phyloP scores from a whole-genome alignment of 2,888 invertebrate species.

The Callyntrura guangdongensis region DNA sequence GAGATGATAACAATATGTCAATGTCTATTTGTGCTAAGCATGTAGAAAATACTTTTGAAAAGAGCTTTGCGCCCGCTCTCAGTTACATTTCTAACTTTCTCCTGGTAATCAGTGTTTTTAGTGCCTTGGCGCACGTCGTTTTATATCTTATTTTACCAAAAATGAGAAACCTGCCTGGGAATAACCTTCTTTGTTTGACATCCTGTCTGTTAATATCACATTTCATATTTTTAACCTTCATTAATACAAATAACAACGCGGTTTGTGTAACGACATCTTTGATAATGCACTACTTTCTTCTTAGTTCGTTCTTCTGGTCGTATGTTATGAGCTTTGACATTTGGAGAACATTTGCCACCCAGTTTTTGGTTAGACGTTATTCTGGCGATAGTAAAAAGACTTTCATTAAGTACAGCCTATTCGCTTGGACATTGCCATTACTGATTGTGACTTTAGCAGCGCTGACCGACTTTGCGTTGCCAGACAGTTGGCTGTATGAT shows the following conservation, averaged over 20 bases:
- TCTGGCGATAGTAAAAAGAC: conserved; percentile 72
- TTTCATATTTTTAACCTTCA: conserved; percentile 85
- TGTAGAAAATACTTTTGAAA: conserved; percentile 69
- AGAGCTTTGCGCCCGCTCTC: conserved; percentile 83
- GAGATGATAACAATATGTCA: conserved; percentile 78
- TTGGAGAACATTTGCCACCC: conserved; percentile 86
- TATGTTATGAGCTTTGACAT: conserved; percentile 87
- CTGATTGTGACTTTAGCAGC: conserved; percentile 85
- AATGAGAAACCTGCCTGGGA: conserved; percentile 86
- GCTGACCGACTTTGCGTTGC: conserved; percentile 76
- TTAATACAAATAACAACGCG: conserved; percentile 66
- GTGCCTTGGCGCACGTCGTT: conserved; percentile 85
- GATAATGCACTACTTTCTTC: conserved; percentile 86
- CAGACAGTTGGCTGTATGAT: conserved; percentile 41
- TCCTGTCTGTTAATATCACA: conserved; percentile 86
- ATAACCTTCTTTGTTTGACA: conserved; percentile 86
- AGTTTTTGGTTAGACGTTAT: conserved; percentile 67
- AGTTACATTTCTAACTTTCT: conserved; percentile 85
- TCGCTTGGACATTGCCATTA: conserved; percentile 86
- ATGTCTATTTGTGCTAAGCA: conserved; percentile 84
- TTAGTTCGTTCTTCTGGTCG: conserved; percentile 87
- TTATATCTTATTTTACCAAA: conserved; percentile 85
- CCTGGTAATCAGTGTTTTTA: conserved; percentile 85
- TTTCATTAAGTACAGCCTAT: conserved; percentile 85
- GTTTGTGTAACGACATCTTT: conserved; percentile 85